Base-by-base conservation (phyloP, 2,797 vertebrate genomes). In the Hyperoplus lanceolatus region DNA sequence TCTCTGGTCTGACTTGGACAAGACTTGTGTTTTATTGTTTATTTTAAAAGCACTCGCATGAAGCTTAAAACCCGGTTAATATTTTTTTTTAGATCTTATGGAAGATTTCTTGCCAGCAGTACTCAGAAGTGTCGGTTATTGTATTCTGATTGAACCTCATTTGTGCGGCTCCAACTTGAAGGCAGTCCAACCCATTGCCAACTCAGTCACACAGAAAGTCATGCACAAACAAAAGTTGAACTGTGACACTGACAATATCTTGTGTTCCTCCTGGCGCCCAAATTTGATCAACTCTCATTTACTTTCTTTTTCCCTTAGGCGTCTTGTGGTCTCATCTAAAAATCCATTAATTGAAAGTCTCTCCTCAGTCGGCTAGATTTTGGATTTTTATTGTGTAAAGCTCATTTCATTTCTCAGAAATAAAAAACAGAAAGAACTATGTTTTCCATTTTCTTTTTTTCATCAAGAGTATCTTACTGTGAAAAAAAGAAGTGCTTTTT, bases 141-240 rank as follows among this genome's bases (percentile, higher is more conserved):
- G 58, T 82, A 75, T 69, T 58, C 16, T 43, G 62, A 84, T 67
- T 65, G 57, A 78, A 73, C 43, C 48, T 66, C 11, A 64, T 75
- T 76, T 75, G 60, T 58, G 45, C 15, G 1, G 57, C 75, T 84
- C 69, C 60, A 73, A 70, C 48, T 66, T 58, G 45, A 67, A 43
- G 45, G 36, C 43, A 55, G 60, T 42, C 58, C 39, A 51, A 57
- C 54, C 48, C 43, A n/a, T 21, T 63, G 16, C 77, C 67, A 78
- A 66, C 5, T 36, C 43, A 54, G 10, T 71, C 42, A 2, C 39
- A 36, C 12, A 54, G 7, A 73, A 49, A 70, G 39, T 59, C 56
- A 51, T 43, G 36, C 29, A 55, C 39, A 60, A 5, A 29, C 64
- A 73, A 43, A 51, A 74, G 6, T 51, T 4, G 29, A 60, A 72